Conservation (phyloP, 2,797 vertebrate genomes). For the Hypotaenidia philippensis region DNA sequence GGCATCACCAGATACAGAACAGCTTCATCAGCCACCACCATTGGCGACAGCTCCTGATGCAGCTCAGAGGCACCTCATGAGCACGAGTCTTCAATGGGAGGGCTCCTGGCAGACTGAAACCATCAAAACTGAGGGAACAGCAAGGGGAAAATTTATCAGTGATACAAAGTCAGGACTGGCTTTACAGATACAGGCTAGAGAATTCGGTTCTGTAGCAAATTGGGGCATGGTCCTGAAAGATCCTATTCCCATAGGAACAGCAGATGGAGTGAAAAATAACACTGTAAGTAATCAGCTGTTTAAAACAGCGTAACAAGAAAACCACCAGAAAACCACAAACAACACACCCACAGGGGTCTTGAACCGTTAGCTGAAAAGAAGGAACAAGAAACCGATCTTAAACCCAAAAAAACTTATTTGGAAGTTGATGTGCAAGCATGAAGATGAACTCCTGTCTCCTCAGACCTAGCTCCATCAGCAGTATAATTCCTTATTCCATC, state of each 20-base stretch:
- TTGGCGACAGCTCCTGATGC: accelerated
- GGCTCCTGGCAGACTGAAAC: neutral
- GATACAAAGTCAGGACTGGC: neutral
- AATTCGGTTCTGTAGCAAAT: neutral
- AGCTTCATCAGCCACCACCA: neutral
- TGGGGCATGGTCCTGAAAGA: neutral
- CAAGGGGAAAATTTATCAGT: neutral
- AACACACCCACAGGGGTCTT: neutral
- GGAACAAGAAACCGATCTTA: neutral
- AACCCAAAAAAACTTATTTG: too few relatives aligned
- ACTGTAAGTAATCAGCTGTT: neutral
- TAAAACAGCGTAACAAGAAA: neutral
- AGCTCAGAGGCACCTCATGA: neutral
- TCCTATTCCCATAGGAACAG: neutral
- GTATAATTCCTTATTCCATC: neutral
- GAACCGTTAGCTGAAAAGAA: neutral
- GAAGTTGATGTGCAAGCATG: neutral
- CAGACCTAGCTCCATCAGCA: neutral
- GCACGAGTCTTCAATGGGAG: accelerated
- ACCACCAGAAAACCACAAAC: neutral
- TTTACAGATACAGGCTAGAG: neutral
- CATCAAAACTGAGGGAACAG: neutral
- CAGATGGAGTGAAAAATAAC: neutral
- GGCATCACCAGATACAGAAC: neutral
- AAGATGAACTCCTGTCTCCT: neutral